phyloP scores from a whole-genome alignment of 1,140 invertebrate genomes.

The Drosophila aff. region DNA sequence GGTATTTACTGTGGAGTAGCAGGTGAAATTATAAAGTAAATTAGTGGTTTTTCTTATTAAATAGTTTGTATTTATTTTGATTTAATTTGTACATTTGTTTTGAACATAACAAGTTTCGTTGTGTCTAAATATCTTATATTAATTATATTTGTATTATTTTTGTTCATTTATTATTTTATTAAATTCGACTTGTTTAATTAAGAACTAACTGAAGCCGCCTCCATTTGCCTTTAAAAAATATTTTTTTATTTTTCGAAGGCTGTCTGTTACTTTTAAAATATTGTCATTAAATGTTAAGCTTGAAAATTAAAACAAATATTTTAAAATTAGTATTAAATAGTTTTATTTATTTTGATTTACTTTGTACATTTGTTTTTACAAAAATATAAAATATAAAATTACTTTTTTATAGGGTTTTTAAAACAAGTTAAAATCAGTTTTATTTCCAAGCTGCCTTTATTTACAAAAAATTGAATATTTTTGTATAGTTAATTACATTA shows the following conservation, averaged over 20 bases:
- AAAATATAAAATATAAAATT: background rate
- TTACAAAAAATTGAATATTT: background rate
- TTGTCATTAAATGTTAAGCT: too few species aligned
- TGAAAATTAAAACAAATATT: background rate
- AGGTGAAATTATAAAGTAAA: background rate
- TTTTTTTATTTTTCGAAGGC: too few species aligned
- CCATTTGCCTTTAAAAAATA: too few species aligned
- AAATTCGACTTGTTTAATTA: too few species aligned
- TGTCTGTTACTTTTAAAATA: too few species aligned
- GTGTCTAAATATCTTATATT: too few species aligned
- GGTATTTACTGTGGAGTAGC: background rate
- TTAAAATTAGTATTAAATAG: background rate
- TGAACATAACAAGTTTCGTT: too few species aligned
- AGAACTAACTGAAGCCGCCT: too few species aligned
- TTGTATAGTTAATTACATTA: too few species aligned
- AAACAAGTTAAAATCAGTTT: background rate
- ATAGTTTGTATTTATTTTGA: slow-evolving; percentile 3
- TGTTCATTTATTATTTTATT: too few species aligned
- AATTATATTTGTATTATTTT: background rate
- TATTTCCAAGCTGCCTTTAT: background rate
- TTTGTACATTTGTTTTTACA: background rate
- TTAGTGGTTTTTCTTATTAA: background rate
- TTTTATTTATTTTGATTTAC: background rate
- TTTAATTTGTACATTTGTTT: background rate
- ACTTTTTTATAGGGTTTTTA: background rate